Evolutionary conservation across 2,797 vertebrate species (phyloP), one percentile per base, ranked within the genome.

Genomic region (Oreonectes daqikongensis): DNA sequence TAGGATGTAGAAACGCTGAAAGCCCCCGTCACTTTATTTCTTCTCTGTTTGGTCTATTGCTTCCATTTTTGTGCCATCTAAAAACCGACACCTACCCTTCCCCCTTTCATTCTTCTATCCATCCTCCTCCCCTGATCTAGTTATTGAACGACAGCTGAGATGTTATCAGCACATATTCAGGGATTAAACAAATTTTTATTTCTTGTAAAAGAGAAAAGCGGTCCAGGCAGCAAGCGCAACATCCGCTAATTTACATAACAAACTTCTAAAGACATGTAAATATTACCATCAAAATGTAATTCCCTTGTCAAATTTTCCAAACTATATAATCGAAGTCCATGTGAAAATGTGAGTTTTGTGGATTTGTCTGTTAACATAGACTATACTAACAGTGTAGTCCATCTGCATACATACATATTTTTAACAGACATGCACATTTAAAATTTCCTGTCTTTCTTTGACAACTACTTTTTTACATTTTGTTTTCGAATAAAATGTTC

Each of bases 1-100:
- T 22, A 28, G 55, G 24, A 15, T 28, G 22, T 30, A 5, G 15
- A 71, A 71, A 28, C 53, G 38, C 24, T 42, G 69, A 42, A 12
- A 46, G 24, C 52, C 22, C 42, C 52, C 60, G 30, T 50, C 70
- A 73, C 81, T 77, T 69, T 15, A 42, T 42, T 42, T 64, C 60
- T 53, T 53, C n/a, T 50, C 35, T 50, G n/a, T 38, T 44, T 63
- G 59, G 28, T 63, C 30, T 44, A 59, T 44, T 2, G 18, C 53
- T 71, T 71, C 53, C 38, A 42, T 55, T 59, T 71, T 30, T 59
- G 38, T 44, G 22, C 53, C 0, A 1, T 70, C 69, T 72, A 61
- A 72, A 71, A 72, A 15, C 57, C 18, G 14, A 48, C 57, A 72
- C 26, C 9, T 20, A 22, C 60, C 71, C 71, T 73, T 40, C 71